Evolutionary conservation across 2,888 invertebrate genomes (phyloP).

Genomic region (Lepas anatifera): DNA sequence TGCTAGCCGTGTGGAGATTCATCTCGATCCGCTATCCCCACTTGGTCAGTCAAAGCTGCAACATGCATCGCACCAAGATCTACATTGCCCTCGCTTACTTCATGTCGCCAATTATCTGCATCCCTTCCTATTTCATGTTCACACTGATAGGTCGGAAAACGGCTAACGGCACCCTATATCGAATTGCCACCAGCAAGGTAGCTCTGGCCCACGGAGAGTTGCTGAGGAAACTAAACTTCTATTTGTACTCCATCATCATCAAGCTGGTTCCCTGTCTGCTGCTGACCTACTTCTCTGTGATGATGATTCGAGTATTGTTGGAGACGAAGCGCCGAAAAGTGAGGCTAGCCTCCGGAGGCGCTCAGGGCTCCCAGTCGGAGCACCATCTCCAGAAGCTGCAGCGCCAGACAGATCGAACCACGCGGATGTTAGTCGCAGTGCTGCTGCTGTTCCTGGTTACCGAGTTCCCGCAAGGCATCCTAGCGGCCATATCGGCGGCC

Average conservation of each 20-base stretch:
- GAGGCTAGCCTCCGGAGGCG: not conserved
- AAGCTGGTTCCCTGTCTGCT: conserved; percentile 83
- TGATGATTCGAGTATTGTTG: conserved; percentile 22
- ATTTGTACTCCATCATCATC: conserved; percentile 83
- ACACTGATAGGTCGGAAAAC: conserved; percentile 39
- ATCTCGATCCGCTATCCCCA: conserved; percentile 72
- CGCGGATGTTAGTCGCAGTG: conserved; percentile 25
- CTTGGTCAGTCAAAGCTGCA: conserved; percentile 67
- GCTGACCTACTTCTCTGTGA: conserved; percentile 48
- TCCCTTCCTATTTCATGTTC: conserved; percentile 72
- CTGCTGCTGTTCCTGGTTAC: conserved; percentile 25
- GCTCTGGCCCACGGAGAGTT: conserved; percentile 34
- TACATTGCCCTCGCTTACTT: conserved; percentile 67
- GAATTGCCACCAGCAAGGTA: conserved; percentile 49
- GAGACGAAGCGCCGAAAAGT: conserved; percentile 15
- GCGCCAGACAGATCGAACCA: conserved; percentile 25
- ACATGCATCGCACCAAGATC: conserved; percentile 56
- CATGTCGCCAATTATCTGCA: conserved; percentile 67
- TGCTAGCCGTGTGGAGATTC: conserved; percentile 84
- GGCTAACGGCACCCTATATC: conserved; percentile 27
- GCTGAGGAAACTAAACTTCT: conserved; percentile 55
- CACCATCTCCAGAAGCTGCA: conserved; percentile 10
- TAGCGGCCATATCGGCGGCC: conserved; percentile 59
- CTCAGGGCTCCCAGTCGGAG: too few relatives aligned
- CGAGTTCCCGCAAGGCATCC: conserved; percentile 34